Percentiles rank a stretch among this genome's conserved stretches.
Conservation (phyloP, 30 jellyfish, hydroid and myxozoan genomes). For the Rhopilema esculentum region DNA sequence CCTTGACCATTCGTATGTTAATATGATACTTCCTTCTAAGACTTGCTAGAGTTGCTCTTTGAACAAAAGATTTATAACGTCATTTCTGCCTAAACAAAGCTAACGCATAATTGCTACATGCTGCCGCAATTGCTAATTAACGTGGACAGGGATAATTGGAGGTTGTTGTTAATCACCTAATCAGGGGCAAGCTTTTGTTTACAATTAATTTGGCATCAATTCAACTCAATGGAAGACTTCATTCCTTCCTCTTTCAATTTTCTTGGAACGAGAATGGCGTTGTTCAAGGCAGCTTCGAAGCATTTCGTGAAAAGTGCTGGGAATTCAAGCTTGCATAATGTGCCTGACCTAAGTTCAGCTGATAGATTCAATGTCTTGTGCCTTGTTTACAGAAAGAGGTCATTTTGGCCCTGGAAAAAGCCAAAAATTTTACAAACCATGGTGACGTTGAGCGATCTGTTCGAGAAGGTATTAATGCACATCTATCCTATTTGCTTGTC, state of each 20-base stretch:
- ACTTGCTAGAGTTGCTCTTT: background rate
- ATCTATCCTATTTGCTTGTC: background rate
- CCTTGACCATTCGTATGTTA: background rate
- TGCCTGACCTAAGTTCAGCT: constrained; percentile 86
- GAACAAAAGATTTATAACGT: background rate
- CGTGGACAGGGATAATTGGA: too few species aligned
- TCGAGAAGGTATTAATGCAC: constrained; percentile 43
- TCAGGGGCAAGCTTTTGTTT: too few species aligned
- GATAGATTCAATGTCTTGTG: constrained; percentile 72
- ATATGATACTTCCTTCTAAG: background rate
- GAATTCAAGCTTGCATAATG: constrained; percentile 62
- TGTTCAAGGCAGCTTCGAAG: constrained; percentile 84
- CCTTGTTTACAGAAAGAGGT: constrained; percentile 66
- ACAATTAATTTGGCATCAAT: too few species aligned
- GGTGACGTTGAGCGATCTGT: constrained; percentile 70
- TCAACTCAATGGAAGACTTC: background rate
- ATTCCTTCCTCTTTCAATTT: background rate
- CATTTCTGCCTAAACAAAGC: background rate
- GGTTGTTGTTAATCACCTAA: too few species aligned
- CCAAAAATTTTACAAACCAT: constrained; percentile 82
- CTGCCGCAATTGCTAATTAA: too few species aligned
- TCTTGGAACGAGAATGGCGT: constrained; percentile 60
- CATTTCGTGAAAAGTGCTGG: constrained; percentile 87
- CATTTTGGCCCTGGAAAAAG: constrained; percentile 93
- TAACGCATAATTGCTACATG: background rate